Evolutionary conservation across 2,113 vertebrate species (phyloP).

Genomic region (Mirza zaza): DNA sequence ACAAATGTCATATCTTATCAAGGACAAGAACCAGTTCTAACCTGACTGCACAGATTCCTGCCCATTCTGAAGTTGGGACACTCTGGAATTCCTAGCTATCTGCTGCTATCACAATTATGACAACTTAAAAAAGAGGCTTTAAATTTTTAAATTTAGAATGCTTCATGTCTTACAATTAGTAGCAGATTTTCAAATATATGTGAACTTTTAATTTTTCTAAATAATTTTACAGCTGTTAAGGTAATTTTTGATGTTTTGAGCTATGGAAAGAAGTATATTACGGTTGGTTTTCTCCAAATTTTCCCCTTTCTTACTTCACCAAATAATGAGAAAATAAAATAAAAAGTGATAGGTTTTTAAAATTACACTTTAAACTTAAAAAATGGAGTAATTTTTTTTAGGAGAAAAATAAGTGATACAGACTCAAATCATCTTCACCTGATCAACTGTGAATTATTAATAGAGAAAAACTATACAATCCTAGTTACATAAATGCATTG

Average conservation of each 20-base stretch:
- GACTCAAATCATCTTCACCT: neutral
- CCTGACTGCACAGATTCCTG: neutral
- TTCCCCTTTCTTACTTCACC: neutral
- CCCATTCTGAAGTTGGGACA: neutral
- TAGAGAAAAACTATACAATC: neutral
- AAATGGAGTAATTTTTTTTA: constrained; percentile 8
- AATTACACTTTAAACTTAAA: constrained; percentile 16
- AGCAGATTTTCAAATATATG: neutral
- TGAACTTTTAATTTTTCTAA: constrained; percentile 43
- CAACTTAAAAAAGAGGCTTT: constrained; percentile 31
- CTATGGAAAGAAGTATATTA: neutral
- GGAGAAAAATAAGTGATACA: neutral
- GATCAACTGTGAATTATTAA: neutral
- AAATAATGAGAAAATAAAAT: neutral
- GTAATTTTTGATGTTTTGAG: constrained; percentile 9
- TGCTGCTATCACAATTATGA: neutral
- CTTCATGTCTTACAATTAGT: neutral
- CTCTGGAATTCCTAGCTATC: neutral
- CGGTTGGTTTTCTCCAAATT: neutral
- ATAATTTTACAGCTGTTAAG: neutral
- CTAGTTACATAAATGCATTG: neutral
- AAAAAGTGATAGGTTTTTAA: constrained; percentile 6
- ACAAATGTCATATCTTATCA: constrained; percentile 38
- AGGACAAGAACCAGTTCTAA: constrained; percentile 37
- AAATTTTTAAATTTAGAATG: constrained; percentile 6